phyloP scores from a whole-genome alignment of 2,113 vertebrate genomes.

The Neofelis nebulosa region DNA sequence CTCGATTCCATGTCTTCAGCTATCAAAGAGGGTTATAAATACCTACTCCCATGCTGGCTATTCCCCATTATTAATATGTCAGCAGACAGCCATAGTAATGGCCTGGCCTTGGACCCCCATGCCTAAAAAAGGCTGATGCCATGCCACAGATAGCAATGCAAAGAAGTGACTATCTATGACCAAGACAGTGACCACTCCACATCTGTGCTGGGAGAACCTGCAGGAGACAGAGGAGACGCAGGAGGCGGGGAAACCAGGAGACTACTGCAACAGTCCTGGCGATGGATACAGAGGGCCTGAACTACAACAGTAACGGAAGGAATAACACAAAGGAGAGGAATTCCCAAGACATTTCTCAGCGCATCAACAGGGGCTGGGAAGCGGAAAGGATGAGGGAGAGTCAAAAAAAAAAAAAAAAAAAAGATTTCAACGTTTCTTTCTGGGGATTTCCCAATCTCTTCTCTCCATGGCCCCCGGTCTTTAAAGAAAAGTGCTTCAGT shows the following conservation, averaged over 20 bases:
- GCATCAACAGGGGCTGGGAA: too few relatives aligned
- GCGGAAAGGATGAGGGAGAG: not conserved
- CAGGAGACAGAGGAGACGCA: not conserved
- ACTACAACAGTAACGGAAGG: not conserved
- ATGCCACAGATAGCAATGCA: too few relatives aligned
- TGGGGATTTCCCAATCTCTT: not conserved
- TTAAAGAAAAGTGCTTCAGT: not conserved
- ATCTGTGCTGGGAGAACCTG: not conserved
- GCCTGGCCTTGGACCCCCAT: not conserved
- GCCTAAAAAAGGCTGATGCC: not conserved
- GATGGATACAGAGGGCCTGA: not conserved
- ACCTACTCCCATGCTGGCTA: not conserved
- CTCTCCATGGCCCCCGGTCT: not conserved
- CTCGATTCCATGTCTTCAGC: not conserved
- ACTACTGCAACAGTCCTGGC: not conserved
- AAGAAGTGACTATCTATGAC: not conserved
- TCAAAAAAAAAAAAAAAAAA: not conserved
- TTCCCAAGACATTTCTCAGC: not conserved
- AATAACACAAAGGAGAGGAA: not conserved
- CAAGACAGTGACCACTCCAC: not conserved
- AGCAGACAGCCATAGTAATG: not conserved
- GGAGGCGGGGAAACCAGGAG: not conserved
- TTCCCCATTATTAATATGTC: not conserved
- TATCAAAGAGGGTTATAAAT: not conserved
- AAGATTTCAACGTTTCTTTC: not conserved